phyloP scores from a whole-genome alignment of 2,888 invertebrate genomes.

The Amiota communis region DNA sequence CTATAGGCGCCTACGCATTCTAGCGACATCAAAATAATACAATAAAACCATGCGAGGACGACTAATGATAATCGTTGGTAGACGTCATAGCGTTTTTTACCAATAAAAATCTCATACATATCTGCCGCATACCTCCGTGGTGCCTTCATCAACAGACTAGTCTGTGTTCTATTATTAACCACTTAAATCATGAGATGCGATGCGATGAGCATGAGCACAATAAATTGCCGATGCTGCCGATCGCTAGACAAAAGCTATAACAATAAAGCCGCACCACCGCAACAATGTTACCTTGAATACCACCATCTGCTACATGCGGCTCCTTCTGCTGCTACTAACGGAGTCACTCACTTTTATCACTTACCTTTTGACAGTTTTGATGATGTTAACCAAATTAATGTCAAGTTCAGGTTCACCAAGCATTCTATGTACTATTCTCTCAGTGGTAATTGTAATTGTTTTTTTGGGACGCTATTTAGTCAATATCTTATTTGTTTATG shows the following conservation, averaged over 20 bases:
- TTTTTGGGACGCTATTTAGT: neutral
- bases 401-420: slow-evolving; percentile 15
- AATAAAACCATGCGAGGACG: too few species aligned
- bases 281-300: slow-evolving; percentile 21
- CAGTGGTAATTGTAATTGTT: neutral
- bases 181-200: slow-evolving; percentile 10
- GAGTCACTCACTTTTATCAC: neutral
- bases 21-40: slow-evolving; percentile 37
- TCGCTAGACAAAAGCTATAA: neutral
- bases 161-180: slow-evolving; percentile 23
- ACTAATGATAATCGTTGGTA: neutral
- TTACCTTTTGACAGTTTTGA: neutral
- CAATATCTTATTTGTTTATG: slow-evolving; percentile 15
- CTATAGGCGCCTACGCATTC: slow-evolving; percentile 46
- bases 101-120: too few species aligned
- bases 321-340: neutral
- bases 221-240: neutral
- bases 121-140: too few species aligned
- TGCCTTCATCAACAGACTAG: neutral
- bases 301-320: neutral
- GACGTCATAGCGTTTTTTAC: neutral
- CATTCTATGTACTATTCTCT: neutral
- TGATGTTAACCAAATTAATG: neutral
- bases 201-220: neutral
- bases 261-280: too few species aligned